Evolutionary conservation across 2,113 vertebrate genomes (phyloP), one percentile per base, ranked within the genome.

Genomic region (Helogale parvula): DNA sequence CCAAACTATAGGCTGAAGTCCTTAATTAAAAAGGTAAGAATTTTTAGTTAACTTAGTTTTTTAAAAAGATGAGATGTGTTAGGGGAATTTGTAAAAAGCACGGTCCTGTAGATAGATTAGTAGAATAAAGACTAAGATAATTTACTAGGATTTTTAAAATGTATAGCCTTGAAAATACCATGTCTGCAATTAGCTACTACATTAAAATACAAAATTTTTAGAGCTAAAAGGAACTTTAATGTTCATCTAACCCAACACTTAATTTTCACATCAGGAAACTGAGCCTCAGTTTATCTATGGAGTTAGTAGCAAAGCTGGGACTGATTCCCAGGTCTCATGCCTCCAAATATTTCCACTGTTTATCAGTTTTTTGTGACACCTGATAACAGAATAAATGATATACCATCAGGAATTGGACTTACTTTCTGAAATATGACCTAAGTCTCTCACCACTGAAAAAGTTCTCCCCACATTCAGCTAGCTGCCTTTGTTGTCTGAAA

Each of bases 1-100:
- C 99, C 99, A 27, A 99, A 99, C 98, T 99, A 99, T 98, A 98
- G 99, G 5, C 99, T 99, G 5, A 99, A 99, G 87, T 99, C 99
- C 4, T 88, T 99, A 29, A 99, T 99, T 98, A 99, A 99, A 98
- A 99, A 99, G 99, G 99, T 99, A 94, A 97, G 95, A 88, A 76
- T 54, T 85, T 88, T 88, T 74, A 84, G 76, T 97, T 65, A 94
- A 31, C 16, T 94, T 86, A 68, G 38, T 25, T 80, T 92, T 94
- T 86, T 57, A 38, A 87, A 95, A 95, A 82, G 45, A 47, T 86
- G 16, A n/a, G 15, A 74, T 93, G 21, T 93, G 13, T 91, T 87
- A 94, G 35, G 45, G 21, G 63, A 86, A 74, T 82, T 86, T 92
- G 52, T 91, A 91, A 69, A 97, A 88, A 89, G 33, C 57, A 69